phyloP scores from a whole-genome alignment of 2,797 vertebrate species.

The Spondyliosoma cantharus region DNA sequence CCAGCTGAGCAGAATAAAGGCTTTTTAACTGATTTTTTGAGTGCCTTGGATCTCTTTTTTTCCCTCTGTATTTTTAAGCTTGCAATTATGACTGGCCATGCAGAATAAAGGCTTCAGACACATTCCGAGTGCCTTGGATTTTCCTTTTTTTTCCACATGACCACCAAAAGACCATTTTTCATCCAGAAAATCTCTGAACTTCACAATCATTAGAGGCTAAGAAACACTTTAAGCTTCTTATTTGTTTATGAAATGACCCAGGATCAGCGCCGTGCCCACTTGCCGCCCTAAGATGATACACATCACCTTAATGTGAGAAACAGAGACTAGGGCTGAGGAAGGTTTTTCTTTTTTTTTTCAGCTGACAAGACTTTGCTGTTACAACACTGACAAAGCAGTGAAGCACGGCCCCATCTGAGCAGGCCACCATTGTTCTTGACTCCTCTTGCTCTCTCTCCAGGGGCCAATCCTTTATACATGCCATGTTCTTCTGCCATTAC shows the following conservation, averaged over 20 bases:
- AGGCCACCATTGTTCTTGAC: constrained; percentile 68
- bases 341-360: constrained; percentile 30
- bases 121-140: constrained; percentile 47
- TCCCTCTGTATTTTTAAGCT: constrained; percentile 65
- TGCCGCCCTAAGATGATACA: constrained; percentile 26
- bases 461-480: constrained; percentile 75
- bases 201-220: constrained; percentile 40
- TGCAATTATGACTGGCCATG: constrained; percentile 68
- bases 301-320: constrained; percentile 42
- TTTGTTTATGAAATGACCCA: constrained; percentile 56
- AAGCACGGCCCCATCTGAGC: constrained; percentile 50
- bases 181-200: constrained; percentile 30
- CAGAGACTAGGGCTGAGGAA: constrained; percentile 9
- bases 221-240: constrained; percentile 54
- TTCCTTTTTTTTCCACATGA: constrained; percentile 52
- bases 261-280: constrained; percentile 22
- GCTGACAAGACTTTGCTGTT: constrained; percentile 66
- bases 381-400: constrained; percentile 68
- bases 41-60: constrained; percentile 50
- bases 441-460: constrained; percentile 68
- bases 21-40: constrained; percentile 62
- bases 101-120: constrained; percentile 71
- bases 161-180: constrained; percentile 41
- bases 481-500: constrained; percentile 75
- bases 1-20: constrained; percentile 66